These are phyloP conservation scores for Ceratoteleas bidentatus DNA, from an alignment of 1,140 invertebrate genomes.

Conservation along the genomic window DNA sequence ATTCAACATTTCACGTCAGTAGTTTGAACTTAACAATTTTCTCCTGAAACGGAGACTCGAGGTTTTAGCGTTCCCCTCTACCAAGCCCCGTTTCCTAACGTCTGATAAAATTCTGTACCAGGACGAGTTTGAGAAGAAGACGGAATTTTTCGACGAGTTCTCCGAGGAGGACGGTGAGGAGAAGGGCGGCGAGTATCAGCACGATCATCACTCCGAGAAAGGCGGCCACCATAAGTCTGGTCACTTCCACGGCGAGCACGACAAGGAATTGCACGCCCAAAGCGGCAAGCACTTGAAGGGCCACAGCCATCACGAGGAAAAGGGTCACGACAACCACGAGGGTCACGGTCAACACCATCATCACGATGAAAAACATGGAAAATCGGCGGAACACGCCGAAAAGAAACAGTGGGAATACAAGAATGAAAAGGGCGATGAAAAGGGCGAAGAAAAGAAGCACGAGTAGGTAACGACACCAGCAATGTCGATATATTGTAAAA, in stretches of 20 bases:
- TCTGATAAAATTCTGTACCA: conserved; percentile 48
- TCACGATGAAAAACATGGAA: conserved; percentile 78
- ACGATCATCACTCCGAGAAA: conserved; percentile 74
- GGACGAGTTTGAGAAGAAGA: conserved; percentile 82
- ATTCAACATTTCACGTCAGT: too few species aligned
- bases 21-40: too few species aligned
- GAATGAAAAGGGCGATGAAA: conserved; percentile 38
- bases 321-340: conserved; percentile 82
- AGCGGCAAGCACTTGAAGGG: conserved; percentile 83
- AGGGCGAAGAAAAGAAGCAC: conserved; percentile 12
- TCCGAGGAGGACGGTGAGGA: conserved; percentile 77
- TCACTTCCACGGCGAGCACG: conserved; percentile 79
- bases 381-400: conserved; percentile 76
- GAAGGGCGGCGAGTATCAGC: conserved; percentile 76
- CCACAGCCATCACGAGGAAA: conserved; percentile 81
- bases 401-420: conserved; percentile 47
- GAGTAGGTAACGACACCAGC: too few species aligned
- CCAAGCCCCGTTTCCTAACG: not conserved
- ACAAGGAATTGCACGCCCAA: conserved; percentile 83
- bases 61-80: not conserved
- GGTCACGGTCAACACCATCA: conserved; percentile 67
- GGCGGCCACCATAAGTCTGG: conserved; percentile 79
- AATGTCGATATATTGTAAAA: too few species aligned
- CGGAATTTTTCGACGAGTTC: conserved; percentile 81
- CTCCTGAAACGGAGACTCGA: too few species aligned